Conservation (phyloP, 2,888 invertebrate genomes). For the Poecilus cupreus region DNA sequence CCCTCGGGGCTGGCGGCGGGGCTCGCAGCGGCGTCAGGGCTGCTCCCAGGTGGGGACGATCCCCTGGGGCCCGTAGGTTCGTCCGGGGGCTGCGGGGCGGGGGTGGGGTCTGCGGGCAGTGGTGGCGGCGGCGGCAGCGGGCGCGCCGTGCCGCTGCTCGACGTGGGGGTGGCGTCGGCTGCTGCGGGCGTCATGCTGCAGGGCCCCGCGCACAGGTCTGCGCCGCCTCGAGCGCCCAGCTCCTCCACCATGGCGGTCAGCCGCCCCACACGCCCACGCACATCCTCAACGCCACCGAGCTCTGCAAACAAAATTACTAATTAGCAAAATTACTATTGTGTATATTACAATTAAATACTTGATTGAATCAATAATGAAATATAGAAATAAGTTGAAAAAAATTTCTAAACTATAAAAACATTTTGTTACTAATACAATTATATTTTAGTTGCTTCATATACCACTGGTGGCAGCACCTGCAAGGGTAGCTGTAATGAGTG, state of each 20-base stretch:
- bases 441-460: no score
- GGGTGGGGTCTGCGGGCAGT: neutral
- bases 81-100: neutral
- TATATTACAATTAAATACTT: no score
- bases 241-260: neutral
- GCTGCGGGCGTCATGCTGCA: neutral
- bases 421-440: no score
- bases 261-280: no score
- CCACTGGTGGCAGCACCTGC: no score
- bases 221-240: neutral
- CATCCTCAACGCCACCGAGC: no score
- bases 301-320: neutral
- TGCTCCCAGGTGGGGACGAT: neutral
- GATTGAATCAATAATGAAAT: no score
- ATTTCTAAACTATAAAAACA: no score
- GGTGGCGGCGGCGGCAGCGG: constrained; percentile 9
- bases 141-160: constrained; percentile 3
- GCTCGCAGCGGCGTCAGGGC: neutral
- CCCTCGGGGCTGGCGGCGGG: neutral
- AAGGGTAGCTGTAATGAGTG: no score
- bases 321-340: neutral
- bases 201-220: neutral
- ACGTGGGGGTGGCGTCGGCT: neutral
- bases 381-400: no score
- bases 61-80: neutral